Evolutionary conservation across 2,888 invertebrate species (phyloP).

Genomic region (Athrips mouffetella): DNA sequence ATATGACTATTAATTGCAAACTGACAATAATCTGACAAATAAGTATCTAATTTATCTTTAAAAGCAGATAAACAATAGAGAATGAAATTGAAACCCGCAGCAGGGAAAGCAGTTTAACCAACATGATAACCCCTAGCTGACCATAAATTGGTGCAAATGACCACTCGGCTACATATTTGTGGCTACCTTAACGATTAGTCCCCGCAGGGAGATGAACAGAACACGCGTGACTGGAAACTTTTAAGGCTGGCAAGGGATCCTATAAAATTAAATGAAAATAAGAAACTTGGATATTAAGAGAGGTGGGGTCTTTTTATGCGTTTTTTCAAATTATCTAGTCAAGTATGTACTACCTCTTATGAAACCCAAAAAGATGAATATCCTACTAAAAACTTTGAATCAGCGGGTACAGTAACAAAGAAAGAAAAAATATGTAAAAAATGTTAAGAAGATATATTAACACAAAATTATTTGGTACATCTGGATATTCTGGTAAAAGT

Average conservation of each 20-base stretch:
- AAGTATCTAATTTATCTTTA: background rate
- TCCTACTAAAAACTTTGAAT: no score
- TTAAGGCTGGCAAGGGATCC: conserved; percentile 32
- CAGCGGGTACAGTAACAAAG: no score
- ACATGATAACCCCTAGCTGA: conserved; percentile 29
- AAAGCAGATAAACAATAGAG: background rate
- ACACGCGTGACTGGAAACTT: conserved; percentile 40
- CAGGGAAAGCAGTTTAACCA: conserved; percentile 30
- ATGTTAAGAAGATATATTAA: no score
- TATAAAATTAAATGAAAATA: conserved; percentile 22
- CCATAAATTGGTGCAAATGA: conserved; percentile 24
- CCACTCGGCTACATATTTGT: conserved; percentile 22
- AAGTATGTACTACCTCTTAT: no score
- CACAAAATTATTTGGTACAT: no score
- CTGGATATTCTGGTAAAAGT: no score
- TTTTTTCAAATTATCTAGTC: no score
- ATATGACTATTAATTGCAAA: no score
- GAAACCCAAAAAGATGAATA: no score
- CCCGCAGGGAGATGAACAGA: conserved; percentile 27
- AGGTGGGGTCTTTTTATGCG: background rate
- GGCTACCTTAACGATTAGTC: conserved; percentile 21
- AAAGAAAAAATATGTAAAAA: no score
- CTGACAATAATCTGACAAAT: background rate
- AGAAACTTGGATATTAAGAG: background rate
- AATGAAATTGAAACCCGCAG: conserved; percentile 27